Evolutionary conservation across 2,797 vertebrate genomes (phyloP), one percentile per base, ranked within the genome.

Genomic region (Pagetopsis macropterus): DNA sequence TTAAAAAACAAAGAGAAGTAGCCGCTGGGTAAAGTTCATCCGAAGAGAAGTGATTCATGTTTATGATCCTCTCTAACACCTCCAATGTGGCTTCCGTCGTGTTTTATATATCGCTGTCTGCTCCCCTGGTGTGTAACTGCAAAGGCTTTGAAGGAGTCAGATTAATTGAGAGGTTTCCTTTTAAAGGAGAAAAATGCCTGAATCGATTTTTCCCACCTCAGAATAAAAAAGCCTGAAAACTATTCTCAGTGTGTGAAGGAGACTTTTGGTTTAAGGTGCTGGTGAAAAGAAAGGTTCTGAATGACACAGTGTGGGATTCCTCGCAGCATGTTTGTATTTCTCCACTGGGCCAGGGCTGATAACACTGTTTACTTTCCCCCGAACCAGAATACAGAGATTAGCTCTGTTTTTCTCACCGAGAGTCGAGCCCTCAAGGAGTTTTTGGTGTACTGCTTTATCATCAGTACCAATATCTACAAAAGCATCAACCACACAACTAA

Each of bases 81-180:
- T 70, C 54, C 78, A 75, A 78, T 43, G 46, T 5, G 1, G 58
- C 71, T 78, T 54, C 65, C 41, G 66, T 62, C 13, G 45, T 86
- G 70, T 86, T 87, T 89, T 75, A 84, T 87, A 87, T 78, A 73
- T 74, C 64, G 48, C 46, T 37, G 57, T 27, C 64, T 69, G 65
- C 61, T 50, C 73, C 33, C 51, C 70, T 58, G 74, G 75, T 66
- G 70, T 44, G 69, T 9, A n/a, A 49, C 71, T 76, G 48, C 23
- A 8, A 72, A 49, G 7, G 43, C 83, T 92, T 92, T 90, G 83
- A 89, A 88, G 86, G 66, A 82, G 91, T 86, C 67, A 59, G 52
- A 78, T 85, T 84, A 90, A 88, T 90, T 90, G 84, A 63, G 15
- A 70, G 45, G 37, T 84, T 79, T 64, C 61, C 58, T 48, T 19